These are phyloP conservation scores for Psylliodes chrysocephalus DNA, from an alignment of 2,888 invertebrate genomes.

Conservation along the genomic window DNA sequence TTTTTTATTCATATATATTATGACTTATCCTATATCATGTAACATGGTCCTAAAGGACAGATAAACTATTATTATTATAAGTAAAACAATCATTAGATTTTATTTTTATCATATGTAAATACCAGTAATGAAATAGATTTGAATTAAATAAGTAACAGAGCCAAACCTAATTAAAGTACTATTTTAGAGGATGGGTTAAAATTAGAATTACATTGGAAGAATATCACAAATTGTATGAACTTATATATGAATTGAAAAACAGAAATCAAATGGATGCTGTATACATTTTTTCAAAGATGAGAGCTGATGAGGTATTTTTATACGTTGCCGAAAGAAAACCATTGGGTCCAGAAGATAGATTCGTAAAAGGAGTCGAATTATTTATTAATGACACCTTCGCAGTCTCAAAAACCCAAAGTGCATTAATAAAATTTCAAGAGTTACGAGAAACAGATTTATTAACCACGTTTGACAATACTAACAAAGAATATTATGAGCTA, in stretches of 20 bases:
- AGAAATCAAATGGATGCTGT: conserved; percentile 47
- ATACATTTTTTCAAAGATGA: conserved; percentile 54
- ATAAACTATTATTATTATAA: too few species aligned
- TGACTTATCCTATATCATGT: too few species aligned
- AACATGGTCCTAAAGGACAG: too few species aligned
- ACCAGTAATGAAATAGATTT: too few species aligned
- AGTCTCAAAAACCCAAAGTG: conserved; percentile 31
- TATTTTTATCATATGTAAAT: too few species aligned
- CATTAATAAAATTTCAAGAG: conserved; percentile 42
- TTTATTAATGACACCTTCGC: conserved; percentile 46
- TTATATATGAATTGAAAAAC: conserved; percentile 48
- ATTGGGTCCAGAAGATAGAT: conserved; percentile 49
- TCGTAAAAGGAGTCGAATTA: conserved; percentile 42
- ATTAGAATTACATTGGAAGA: conserved; percentile 54
- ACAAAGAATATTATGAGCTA: conserved; percentile 45
- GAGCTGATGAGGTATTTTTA: conserved; percentile 52
- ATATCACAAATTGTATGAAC: conserved; percentile 47
- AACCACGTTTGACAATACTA: conserved; percentile 31
- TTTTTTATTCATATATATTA: too few species aligned
- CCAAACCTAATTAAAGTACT: too few species aligned
- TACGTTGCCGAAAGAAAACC: conserved; percentile 49
- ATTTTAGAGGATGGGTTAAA: conserved; percentile 51
- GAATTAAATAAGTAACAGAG: too few species aligned
- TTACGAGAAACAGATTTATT: conserved; percentile 36
- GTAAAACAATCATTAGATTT: too few species aligned